These are phyloP conservation scores for Rhinella marina DNA, from an alignment of 2,797 vertebrate genomes.

Conservation along the genomic window DNA sequence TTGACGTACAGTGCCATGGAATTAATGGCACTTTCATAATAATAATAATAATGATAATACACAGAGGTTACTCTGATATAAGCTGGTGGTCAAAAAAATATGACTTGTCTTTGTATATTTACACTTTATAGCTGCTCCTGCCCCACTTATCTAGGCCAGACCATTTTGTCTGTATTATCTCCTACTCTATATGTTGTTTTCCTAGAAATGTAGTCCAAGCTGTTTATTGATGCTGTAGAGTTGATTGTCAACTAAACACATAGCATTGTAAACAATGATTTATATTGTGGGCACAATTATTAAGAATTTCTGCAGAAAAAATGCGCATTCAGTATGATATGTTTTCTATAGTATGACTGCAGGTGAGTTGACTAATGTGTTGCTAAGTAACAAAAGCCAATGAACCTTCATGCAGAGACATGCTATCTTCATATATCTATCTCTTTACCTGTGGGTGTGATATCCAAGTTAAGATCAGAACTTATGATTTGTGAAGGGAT, in stretches of 20 bases:
- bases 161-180: not conserved
- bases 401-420: conserved; percentile 11
- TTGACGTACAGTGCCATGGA: no score
- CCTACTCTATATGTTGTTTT: not conserved
- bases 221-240: not conserved
- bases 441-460: not conserved
- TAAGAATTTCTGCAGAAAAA: not conserved
- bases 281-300: conserved; percentile 3
- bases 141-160: no score
- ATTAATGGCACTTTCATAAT: no score
- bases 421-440: not conserved
- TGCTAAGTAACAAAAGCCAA: conserved; percentile 12
- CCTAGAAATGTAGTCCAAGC: not conserved
- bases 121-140: no score
- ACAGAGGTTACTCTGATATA: no score
- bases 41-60: no score
- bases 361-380: not conserved
- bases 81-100: no score
- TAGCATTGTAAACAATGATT: conserved; percentile 9
- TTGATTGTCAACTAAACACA: not conserved
- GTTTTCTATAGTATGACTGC: conserved; percentile 9
- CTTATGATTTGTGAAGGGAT: no score
- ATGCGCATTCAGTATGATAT: not conserved
- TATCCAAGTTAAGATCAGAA: not conserved
- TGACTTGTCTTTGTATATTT: no score